Conservation (phyloP, 2,113 vertebrate species). For the Choloepus hoffmanni region DNA sequence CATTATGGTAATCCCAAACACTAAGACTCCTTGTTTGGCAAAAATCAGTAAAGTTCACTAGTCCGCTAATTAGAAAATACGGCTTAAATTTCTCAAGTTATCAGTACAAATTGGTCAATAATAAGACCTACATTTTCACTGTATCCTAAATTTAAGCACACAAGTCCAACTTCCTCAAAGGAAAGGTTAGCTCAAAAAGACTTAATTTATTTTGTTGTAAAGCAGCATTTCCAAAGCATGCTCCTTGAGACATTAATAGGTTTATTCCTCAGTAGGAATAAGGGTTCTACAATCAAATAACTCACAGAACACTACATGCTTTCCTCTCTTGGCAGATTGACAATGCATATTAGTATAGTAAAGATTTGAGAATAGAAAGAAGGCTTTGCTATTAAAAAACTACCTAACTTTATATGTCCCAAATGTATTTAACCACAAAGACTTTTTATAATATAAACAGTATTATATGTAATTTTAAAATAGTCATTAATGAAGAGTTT, state of each 20-base stretch:
- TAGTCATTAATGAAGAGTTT: background rate
- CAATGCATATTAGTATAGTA: background rate
- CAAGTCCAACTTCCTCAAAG: background rate
- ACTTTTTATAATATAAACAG: background rate
- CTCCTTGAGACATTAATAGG: background rate
- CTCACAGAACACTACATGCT: background rate
- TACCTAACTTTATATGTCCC: background rate
- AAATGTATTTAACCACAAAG: background rate
- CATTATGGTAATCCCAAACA: constrained; percentile 40
- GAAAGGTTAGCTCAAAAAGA: background rate
- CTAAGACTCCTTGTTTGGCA: background rate
- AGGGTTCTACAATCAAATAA: background rate
- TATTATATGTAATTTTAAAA: constrained; percentile 30
- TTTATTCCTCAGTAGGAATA: constrained; percentile 5
- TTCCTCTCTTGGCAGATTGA: constrained; percentile 12
- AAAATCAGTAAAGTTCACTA: constrained; percentile 17
- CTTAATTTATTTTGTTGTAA: background rate
- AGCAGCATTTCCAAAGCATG: background rate
- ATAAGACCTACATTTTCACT: background rate
- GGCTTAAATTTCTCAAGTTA: constrained; percentile 50
- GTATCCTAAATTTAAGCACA: constrained; percentile 23
- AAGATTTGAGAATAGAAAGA: background rate
- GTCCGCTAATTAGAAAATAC: background rate
- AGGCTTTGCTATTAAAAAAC: constrained; percentile 15
- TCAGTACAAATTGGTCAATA: background rate